Evolutionary conservation across 2,113 vertebrate species (phyloP).

Genomic region (Montifringilla adamsi): DNA sequence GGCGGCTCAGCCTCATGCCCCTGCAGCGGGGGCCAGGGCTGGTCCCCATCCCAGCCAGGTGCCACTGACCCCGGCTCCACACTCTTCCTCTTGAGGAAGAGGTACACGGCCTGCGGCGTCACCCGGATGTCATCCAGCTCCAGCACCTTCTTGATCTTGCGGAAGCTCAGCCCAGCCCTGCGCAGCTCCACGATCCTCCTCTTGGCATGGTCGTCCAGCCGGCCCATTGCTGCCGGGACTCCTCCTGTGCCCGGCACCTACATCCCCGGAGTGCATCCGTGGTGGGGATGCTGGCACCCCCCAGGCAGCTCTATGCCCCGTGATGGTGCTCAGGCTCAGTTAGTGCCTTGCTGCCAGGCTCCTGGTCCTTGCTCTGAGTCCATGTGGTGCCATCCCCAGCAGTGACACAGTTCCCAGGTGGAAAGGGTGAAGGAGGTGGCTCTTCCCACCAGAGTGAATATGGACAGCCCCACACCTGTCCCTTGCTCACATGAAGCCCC

Average conservation of each 20-base stretch:
- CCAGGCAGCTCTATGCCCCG: accelerated
- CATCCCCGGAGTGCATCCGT: accelerated
- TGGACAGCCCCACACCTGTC: background rate
- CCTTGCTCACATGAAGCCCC: accelerated
- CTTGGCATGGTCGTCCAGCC: conserved; percentile 82
- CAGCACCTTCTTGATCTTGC: conserved; percentile 86
- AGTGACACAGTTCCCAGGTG: accelerated
- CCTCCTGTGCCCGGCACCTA: background rate
- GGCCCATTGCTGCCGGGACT: conserved; percentile 71
- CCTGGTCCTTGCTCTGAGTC: accelerated
- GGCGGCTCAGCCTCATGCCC: conserved; percentile 5
- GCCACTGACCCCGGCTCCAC: background rate
- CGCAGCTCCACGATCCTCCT: conserved; percentile 84
- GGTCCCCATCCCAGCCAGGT: conserved; percentile 68
- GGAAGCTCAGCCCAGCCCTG: conserved; percentile 82
- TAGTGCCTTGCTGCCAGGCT: background rate
- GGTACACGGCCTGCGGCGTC: conserved; percentile 82
- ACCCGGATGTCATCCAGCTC: conserved; percentile 86
- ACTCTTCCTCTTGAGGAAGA: conserved; percentile 82
- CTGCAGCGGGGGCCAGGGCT: conserved; percentile 62
- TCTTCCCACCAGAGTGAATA: background rate
- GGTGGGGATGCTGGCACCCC: accelerated
- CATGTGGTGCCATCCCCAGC: background rate
- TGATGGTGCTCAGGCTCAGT: background rate
- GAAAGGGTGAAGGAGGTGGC: background rate